Evolutionary conservation across 2,888 invertebrate species (phyloP).

Genomic region (Entomobrya proxima): DNA sequence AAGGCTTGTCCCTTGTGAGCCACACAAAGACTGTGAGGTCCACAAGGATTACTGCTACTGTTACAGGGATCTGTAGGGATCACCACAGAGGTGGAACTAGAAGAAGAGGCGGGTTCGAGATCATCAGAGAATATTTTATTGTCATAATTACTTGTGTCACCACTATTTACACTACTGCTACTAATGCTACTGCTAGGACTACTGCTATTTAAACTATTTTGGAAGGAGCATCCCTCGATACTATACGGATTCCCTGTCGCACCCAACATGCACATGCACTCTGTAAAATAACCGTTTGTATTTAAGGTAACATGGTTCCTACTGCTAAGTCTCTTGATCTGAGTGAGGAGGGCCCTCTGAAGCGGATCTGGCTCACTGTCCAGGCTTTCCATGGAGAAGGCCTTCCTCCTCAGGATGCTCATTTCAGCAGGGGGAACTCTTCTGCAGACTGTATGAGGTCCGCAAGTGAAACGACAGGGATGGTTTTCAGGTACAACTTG

Average conservation of each 20-base stretch:
- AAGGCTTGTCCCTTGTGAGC: slow-evolving; percentile 62
- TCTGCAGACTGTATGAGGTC: slow-evolving; percentile 64
- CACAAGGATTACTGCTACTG: slow-evolving; percentile 51
- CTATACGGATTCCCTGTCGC: slow-evolving; percentile 61
- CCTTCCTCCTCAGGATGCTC: slow-evolving; percentile 10
- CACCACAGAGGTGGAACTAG: slow-evolving; percentile 17
- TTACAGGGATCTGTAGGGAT: slow-evolving; percentile 45
- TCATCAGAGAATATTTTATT: slow-evolving; percentile 32
- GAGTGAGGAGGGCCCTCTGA: slow-evolving; percentile 44
- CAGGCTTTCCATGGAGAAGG: slow-evolving; percentile 26
- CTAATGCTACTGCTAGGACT: background rate
- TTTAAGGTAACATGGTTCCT: background rate
- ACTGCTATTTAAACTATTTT: background rate
- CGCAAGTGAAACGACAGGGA: slow-evolving; percentile 58
- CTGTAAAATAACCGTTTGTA: slow-evolving; percentile 46
- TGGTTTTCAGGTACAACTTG: slow-evolving; percentile 54
- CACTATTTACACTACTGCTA: slow-evolving; percentile 14
- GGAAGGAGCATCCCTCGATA: slow-evolving; percentile 56
- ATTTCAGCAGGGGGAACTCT: slow-evolving; percentile 45
- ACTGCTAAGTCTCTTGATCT: slow-evolving; percentile 45
- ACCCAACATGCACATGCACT: slow-evolving; percentile 56
- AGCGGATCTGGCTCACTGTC: slow-evolving; percentile 44
- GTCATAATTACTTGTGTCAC: background rate
- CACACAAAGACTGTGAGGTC: slow-evolving; percentile 67
- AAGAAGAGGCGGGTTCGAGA: slow-evolving; percentile 46